These are phyloP conservation scores for Synodontis membranacea DNA, from an alignment of 2,113 vertebrate genomes.

Conservation along the genomic window DNA sequence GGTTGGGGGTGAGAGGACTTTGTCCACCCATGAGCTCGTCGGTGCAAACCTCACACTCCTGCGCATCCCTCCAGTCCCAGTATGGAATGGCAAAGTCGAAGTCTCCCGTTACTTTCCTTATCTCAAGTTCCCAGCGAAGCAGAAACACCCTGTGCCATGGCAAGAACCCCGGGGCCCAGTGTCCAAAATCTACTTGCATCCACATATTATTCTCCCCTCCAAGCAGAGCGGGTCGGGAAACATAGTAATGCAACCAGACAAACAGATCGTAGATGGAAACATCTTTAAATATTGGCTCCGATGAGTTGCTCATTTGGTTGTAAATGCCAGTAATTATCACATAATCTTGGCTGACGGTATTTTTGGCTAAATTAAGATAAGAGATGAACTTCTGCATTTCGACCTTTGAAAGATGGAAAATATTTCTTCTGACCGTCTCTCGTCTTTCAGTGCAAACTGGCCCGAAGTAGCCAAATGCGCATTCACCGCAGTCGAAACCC, in stretches of 20 bases:
- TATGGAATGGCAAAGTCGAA: slow-evolving; percentile 91
- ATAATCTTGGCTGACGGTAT: slow-evolving; percentile 77
- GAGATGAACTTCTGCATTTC: slow-evolving; percentile 88
- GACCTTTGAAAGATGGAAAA: slow-evolving; percentile 74
- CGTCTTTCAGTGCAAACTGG: slow-evolving; percentile 77
- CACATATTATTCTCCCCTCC: slow-evolving; percentile 81
- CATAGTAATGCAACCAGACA: slow-evolving; percentile 97
- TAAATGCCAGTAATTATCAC: slow-evolving; percentile 84
- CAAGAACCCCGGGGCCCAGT: slow-evolving; percentile 88
- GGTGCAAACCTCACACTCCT: slow-evolving; percentile 84
- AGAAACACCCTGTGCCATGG: slow-evolving; percentile 92
- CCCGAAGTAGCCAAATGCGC: slow-evolving; percentile 86
- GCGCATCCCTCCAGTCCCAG: slow-evolving; percentile 92
- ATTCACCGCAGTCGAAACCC: slow-evolving; percentile 85
- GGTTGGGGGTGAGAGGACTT: slow-evolving; percentile 73
- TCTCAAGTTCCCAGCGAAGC: slow-evolving; percentile 87
- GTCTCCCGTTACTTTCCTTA: slow-evolving; percentile 83
- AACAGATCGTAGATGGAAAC: slow-evolving; percentile 89
- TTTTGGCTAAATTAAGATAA: slow-evolving; percentile 91
- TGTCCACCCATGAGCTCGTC: slow-evolving; percentile 86
- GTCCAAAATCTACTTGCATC: slow-evolving; percentile 91
- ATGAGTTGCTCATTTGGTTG: slow-evolving; percentile 85
- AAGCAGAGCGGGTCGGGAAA: slow-evolving; percentile 86
- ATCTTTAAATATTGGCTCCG: slow-evolving; percentile 83
- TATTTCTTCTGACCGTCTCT: slow-evolving; percentile 78